Conservation (phyloP, 2,888 invertebrate genomes). For the Eupithecia tripunctaria region DNA sequence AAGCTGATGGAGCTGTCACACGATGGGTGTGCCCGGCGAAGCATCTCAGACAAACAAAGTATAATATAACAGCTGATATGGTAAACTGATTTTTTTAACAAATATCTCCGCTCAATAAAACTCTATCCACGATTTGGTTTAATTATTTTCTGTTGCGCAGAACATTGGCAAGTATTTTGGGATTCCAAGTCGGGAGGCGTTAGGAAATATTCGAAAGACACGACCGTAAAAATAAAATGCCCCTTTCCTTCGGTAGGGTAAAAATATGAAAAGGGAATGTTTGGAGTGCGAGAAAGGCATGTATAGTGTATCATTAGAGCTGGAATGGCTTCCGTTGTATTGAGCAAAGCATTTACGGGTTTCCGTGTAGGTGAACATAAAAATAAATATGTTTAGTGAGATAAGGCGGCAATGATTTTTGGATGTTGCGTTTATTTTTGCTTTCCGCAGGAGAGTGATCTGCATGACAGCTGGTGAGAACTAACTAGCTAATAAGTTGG, state of each 20-base stretch:
- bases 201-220: slow-evolving; percentile 69
- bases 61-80: background rate
- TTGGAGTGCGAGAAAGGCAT: slow-evolving; percentile 56
- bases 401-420: slow-evolving; percentile 25
- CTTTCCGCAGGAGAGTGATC: background rate
- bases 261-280: slow-evolving; percentile 66
- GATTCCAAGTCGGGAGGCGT: slow-evolving; percentile 59
- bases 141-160: slow-evolving; percentile 50
- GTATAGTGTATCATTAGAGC: slow-evolving; percentile 51
- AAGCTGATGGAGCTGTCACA: background rate
- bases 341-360: slow-evolving; percentile 26
- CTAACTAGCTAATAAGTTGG: too few species aligned
- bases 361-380: slow-evolving; percentile 21
- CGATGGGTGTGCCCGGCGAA: background rate
- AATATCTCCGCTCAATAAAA: slow-evolving; percentile 46
- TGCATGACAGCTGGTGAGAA: background rate
- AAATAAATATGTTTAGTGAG: slow-evolving; percentile 20
- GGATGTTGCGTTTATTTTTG: slow-evolving; percentile 4
- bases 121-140: slow-evolving; percentile 49
- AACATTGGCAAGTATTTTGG: slow-evolving; percentile 61
- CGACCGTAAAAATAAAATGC: slow-evolving; percentile 72
- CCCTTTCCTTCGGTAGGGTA: slow-evolving; percentile 55
- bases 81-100: background rate
- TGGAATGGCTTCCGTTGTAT: slow-evolving; percentile 56
- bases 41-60: background rate